Percentiles rank a stretch among this genome's conserved stretches.
phyloP scores from a whole-genome alignment of 2,888 invertebrate genomes.

The Norana najaformis region DNA sequence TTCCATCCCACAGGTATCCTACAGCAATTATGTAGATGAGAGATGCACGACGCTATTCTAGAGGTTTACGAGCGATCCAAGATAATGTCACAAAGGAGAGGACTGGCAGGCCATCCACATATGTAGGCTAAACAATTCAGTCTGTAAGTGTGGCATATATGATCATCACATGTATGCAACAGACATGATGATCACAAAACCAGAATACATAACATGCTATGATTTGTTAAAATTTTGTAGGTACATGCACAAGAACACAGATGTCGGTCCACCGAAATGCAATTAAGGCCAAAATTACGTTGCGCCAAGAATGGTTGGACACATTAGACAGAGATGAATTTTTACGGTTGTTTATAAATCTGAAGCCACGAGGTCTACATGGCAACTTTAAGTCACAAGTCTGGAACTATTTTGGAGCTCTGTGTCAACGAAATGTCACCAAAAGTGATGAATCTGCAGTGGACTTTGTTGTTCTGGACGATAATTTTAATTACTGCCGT shows the following conservation, averaged over 20 bases:
- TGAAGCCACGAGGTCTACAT: background rate
- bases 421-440: background rate
- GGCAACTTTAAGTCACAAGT: conserved; percentile 24
- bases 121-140: background rate
- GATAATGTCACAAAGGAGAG: background rate
- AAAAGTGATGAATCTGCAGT: background rate
- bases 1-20: background rate
- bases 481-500: conserved; percentile 23
- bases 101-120: background rate
- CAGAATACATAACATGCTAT: background rate
- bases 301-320: conserved; percentile 19
- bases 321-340: conserved; percentile 10
- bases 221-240: background rate
- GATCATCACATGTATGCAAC: background rate
- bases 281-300: background rate
- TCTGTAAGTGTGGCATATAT: background rate
- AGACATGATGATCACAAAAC: background rate
- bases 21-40: no score
- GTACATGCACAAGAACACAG: background rate
- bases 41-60: no score
- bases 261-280: background rate
- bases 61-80: background rate
- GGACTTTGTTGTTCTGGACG: background rate
- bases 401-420: conserved; percentile 20
- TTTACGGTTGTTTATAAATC: conserved; percentile 1